These are phyloP conservation scores for Mirounga angustirostris DNA, from an alignment of 2,113 vertebrate genomes.

Conservation along the genomic window DNA sequence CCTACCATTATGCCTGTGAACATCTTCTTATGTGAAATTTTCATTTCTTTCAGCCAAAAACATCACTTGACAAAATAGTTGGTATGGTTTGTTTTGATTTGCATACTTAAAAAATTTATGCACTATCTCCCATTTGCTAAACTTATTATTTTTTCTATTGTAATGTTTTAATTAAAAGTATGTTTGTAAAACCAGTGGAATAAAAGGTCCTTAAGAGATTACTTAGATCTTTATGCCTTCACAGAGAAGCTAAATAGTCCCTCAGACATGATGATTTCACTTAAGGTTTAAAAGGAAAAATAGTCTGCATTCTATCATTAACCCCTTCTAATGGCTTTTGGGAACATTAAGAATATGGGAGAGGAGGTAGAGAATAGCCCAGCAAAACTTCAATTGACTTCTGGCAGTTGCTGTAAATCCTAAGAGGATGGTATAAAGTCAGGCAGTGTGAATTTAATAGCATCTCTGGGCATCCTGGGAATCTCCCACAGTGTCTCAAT, in stretches of 20 bases:
- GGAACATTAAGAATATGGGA: conserved; percentile 61
- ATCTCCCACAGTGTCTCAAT: conserved; percentile 68
- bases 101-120: not conserved
- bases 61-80: not conserved
- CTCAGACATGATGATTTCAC: conserved; percentile 10
- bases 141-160: conserved; percentile 34
- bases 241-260: not conserved
- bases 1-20: conserved; percentile 3
- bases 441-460: conserved; percentile 65
- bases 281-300: conserved; percentile 35
- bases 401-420: conserved; percentile 61
- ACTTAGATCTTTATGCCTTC: not conserved
- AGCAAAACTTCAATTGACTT: conserved; percentile 51
- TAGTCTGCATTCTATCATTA: conserved; percentile 23
- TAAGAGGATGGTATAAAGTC: conserved; percentile 67
- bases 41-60: conserved; percentile 17
- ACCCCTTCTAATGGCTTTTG: not conserved
- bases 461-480: conserved; percentile 66
- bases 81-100: conserved; percentile 33
- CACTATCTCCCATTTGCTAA: not conserved
- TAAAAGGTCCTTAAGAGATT: conserved; percentile 33
- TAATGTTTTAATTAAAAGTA: conserved; percentile 30
- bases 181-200: not conserved
- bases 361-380: conserved; percentile 37
- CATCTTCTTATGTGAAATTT: conserved; percentile 27